Evolutionary conservation across 2,113 vertebrate genomes (phyloP).

Genomic region (Eudyptes chrysolophus): DNA sequence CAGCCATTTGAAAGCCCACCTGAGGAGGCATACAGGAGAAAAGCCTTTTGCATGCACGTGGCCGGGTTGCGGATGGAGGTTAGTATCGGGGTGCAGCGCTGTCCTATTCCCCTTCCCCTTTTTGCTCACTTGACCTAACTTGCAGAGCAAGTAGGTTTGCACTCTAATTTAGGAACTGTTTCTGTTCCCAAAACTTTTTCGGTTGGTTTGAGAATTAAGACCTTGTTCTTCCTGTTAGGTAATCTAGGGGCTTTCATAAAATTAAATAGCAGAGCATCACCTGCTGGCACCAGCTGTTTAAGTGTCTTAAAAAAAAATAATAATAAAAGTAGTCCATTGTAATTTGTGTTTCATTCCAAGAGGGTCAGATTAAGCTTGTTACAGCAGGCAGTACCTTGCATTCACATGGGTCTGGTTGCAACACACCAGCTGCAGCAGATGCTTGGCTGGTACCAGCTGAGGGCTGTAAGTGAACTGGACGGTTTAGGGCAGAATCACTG

Average conservation of each 20-base stretch:
- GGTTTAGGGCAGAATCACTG: neutral
- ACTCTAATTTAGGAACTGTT: neutral
- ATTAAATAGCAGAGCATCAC: neutral
- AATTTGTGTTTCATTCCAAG: neutral
- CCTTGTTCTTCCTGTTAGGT: neutral
- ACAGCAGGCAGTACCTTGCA: neutral
- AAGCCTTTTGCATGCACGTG: constrained; percentile 96
- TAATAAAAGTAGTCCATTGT: neutral
- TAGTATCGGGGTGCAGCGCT: constrained; percentile 57
- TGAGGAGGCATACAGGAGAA: constrained; percentile 93
- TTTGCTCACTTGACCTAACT: neutral
- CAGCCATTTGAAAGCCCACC: constrained; percentile 95
- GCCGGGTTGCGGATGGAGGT: constrained; percentile 96
- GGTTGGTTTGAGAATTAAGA: neutral
- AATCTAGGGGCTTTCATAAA: neutral
- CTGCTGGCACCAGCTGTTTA: neutral
- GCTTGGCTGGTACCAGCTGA: neutral
- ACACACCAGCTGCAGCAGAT: neutral
- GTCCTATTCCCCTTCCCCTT: neutral
- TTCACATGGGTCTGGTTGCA: neutral
- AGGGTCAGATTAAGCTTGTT: neutral
- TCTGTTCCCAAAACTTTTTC: neutral
- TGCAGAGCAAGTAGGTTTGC: neutral
- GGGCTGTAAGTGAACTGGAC: neutral
- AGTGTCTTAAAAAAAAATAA: neutral